A percentile compares a stretch with the other conserved stretches of the same genome.
phyloP scores from a whole-genome alignment of 2,888 invertebrate species.

The Mythimna lalbum region DNA sequence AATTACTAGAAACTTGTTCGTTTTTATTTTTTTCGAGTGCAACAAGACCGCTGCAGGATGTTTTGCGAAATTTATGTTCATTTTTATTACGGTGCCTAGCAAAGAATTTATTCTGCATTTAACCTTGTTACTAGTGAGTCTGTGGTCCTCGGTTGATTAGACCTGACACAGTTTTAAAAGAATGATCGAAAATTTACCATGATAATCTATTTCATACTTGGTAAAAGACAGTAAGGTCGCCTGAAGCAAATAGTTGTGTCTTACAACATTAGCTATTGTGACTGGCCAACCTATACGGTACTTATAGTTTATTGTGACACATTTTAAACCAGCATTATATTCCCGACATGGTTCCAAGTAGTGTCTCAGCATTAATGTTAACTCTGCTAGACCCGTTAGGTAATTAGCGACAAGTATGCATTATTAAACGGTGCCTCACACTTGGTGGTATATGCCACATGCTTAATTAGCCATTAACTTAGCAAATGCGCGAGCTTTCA shows the following conservation, averaged over 20 bases:
- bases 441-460: constrained; percentile 25
- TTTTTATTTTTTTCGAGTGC: constrained; percentile 60
- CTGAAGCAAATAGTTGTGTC: constrained; percentile 4
- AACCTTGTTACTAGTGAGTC: constrained; percentile 5
- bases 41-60: constrained; percentile 45
- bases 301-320: constrained; percentile 36
- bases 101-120: neutral
- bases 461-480: constrained; percentile 34
- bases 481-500: constrained; percentile 22
- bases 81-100: constrained; percentile 2
- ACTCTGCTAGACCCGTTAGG: constrained; percentile 39
- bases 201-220: neutral
- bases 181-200: neutral
- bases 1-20: constrained; percentile 68
- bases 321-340: constrained; percentile 41
- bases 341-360: constrained; percentile 25
- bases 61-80: constrained; percentile 49
- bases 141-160: constrained; percentile 4
- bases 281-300: neutral
- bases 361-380: constrained; percentile 50
- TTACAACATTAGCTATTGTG: constrained; percentile 15
- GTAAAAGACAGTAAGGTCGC: neutral
- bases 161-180: neutral
- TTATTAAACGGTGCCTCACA: constrained; percentile 44
- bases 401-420: constrained; percentile 39